Base-by-base conservation (phyloP, 2,113 vertebrate species). In the Agelaius phoeniceus region DNA sequence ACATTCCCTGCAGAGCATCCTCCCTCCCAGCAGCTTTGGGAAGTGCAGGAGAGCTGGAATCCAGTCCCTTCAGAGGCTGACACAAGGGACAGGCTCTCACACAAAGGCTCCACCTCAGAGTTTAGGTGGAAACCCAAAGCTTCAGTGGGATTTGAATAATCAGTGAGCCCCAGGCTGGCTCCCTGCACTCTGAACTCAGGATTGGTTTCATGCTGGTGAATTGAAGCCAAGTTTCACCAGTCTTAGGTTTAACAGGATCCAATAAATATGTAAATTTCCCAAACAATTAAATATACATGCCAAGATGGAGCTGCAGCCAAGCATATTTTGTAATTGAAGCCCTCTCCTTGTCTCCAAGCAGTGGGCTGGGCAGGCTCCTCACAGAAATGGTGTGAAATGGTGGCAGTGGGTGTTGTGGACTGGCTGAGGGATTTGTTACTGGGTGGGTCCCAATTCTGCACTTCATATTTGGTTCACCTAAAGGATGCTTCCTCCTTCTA, bases 261-360 rank as follows among this genome's bases (percentile, higher is more conserved):
- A 94, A 94, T 74, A 87, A 97, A 96, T 19, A 97, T 63, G 76
- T 49, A 85, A 63, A 78, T 84, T 73, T 73, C 39, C 30, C 22
- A 84, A 86, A 23, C 31, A 83, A 80, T 92, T 63, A 52, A 93
- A 92, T 57, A 51, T 11, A 74, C 39, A 51, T 28, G 35, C 52
- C 57, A 63, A 8, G 28, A 44, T 69, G 71, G 79, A 66, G 68
- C 10, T 72, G 61, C 82, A 93, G 49, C 65, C 51, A 86, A 89
- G 89, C 31, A 21, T 39, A 35, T 73, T 93, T 87, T 82, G 69
- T 76, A 76, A 93, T 93, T 72, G 75, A 90, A 89, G 49, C 66
- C 39, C 46, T 33, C 19, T 57, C 54, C 54, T 57, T 57, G 54
- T 57, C 31, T 23, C 75, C 86, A 72, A 75, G 46, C 66, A 84